These are phyloP conservation scores for Ursus arctos DNA, from an alignment of 2,113 vertebrate species.

Conservation along the genomic window DNA sequence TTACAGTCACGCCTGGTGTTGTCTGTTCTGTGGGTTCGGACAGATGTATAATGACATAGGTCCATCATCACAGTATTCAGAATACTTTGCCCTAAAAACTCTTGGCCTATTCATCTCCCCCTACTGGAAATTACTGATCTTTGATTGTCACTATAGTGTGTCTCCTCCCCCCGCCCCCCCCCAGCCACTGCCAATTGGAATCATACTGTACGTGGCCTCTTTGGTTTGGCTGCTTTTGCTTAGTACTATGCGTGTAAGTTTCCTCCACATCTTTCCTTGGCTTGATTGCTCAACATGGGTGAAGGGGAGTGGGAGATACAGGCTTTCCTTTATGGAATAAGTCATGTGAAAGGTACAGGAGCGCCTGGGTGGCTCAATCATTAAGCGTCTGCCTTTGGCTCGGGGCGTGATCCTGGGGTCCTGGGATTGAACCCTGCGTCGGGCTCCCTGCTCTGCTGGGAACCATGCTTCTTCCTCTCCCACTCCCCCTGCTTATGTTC, in stretches of 20 bases:
- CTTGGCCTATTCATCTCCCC: neutral
- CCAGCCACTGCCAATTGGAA: neutral
- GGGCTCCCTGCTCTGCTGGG: too few species aligned
- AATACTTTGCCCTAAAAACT: neutral
- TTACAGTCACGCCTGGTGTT: neutral
- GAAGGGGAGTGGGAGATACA: neutral
- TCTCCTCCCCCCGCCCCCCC: too few species aligned
- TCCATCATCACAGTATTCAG: too few species aligned
- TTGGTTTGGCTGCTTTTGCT: neutral
- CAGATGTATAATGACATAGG: neutral
- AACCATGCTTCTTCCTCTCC: too few species aligned
- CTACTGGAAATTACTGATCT: neutral
- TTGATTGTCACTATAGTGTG: too few species aligned
- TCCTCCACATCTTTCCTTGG: neutral
- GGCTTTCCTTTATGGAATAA: neutral
- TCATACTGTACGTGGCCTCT: rapidly evolving
- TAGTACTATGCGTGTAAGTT: too few species aligned
- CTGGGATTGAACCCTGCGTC: too few species aligned
- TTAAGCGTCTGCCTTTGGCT: too few species aligned
- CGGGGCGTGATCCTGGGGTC: too few species aligned
- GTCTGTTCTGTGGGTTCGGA: neutral
- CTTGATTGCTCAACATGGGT: neutral
- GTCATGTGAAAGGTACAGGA: neutral
- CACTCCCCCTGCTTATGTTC: too few species aligned
- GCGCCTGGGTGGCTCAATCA: too few species aligned